Evolutionary conservation across 2,888 invertebrate genomes (phyloP), one percentile per base, ranked within the genome.

Genomic region (Altica lythri): DNA sequence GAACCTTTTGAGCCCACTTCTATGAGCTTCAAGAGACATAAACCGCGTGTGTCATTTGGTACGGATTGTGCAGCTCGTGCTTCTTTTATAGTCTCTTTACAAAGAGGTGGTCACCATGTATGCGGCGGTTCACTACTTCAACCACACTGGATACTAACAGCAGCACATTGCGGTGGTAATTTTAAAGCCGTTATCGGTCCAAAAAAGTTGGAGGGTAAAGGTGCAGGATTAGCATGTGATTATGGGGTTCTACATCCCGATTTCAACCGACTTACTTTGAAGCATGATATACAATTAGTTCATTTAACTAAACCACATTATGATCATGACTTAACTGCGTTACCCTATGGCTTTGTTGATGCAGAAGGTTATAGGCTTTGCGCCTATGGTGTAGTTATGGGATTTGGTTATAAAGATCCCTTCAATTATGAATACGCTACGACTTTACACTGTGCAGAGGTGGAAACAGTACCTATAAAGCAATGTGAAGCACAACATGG

Each of bases 51-150:
- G 18, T 1, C 32, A 19, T 30, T 30, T 2, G 44, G 44, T 6
- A 8, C 1, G n/a, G 32, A 44, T 17, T 50, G 40, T 14, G 16
- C 18, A 6, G 1, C 2, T n/a, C 34, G 16, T 17, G 43, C 46
- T 29, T 50, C 53, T 2, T 53, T 46, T 43, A 55, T 55, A 37
- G 52, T 53, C 16, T 53, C 55, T 1, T 22, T 55, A 18, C 6
- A 2, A 32, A 14, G 12, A 9, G 37, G 49, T 34, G 42, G 55
- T 14, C 22, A 46, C 2, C 59, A 59, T 35, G 34, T 22, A 12
- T 58, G 58, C 29, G 58, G 55, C 1, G 58, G 51, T 13, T 45
- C 54, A 2, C 13, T 58, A 3, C 48, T 58, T 12, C 35, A 51
- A 8, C 29, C 58, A 27, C 12, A 32, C 4, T 58, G 58, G 58